These are phyloP conservation scores for Sipha maydis DNA, from an alignment of 2,888 invertebrate genomes.

Conservation along the genomic window DNA sequence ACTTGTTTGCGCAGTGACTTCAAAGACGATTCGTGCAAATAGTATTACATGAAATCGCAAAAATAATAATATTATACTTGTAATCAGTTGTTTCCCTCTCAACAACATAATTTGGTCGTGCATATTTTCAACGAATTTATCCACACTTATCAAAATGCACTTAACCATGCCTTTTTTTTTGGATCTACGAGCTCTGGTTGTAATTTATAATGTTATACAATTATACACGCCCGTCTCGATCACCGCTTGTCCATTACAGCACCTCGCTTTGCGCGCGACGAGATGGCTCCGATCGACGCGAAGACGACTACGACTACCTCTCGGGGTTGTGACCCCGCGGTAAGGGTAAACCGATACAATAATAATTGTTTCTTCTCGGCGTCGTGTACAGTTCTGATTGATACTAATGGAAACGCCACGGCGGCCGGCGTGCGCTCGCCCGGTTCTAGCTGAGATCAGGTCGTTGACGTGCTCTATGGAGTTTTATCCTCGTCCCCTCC, in stretches of 20 bases:
- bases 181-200: too few relatives aligned
- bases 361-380: constrained; percentile 45
- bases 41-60: too few relatives aligned
- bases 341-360: constrained; percentile 48
- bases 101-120: too few relatives aligned
- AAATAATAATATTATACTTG: too few relatives aligned
- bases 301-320: constrained; percentile 11
- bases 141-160: too few relatives aligned
- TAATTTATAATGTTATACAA: too few relatives aligned
- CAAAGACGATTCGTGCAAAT: too few relatives aligned
- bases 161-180: too few relatives aligned
- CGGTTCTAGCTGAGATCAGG: constrained; percentile 15
- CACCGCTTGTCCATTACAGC: background rate
- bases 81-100: too few relatives aligned
- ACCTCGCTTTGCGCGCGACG: background rate
- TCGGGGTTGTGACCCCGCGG: constrained; percentile 46
- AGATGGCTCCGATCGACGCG: background rate
- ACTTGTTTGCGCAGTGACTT: too few relatives aligned
- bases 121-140: too few relatives aligned
- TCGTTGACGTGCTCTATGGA: constrained; percentile 50
- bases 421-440: background rate
- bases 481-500: background rate
- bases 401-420: constrained; percentile 47
- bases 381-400: constrained; percentile 18
- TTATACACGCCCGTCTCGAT: too few relatives aligned